phyloP scores from a whole-genome alignment of 2,888 invertebrate genomes.

The Pollenia labialis region DNA sequence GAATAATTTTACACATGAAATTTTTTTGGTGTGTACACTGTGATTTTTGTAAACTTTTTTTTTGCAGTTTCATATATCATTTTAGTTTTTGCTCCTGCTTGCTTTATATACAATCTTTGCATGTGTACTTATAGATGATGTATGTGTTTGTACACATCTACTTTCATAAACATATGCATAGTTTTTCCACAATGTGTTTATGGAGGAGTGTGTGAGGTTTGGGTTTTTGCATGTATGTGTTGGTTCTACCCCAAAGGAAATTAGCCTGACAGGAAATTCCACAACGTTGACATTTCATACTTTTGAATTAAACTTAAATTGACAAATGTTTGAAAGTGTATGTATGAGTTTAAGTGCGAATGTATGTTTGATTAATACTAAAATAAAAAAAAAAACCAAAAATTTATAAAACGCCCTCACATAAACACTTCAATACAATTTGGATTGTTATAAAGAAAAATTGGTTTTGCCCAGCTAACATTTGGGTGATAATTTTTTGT shows the following conservation, averaged over 20 bases:
- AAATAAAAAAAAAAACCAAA: not conserved
- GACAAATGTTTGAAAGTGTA: conserved; percentile 48
- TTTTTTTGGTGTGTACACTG: conserved; percentile 34
- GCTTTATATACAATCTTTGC: conserved; percentile 8
- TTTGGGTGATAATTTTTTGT: too few relatives aligned
- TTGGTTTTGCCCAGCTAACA: not conserved
- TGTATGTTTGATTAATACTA: not conserved
- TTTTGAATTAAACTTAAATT: conserved; percentile 67
- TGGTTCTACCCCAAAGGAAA: conserved; percentile 78
- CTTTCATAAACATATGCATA: conserved; percentile 11
- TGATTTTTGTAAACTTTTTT: conserved; percentile 46
- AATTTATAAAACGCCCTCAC: not conserved
- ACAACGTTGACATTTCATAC: conserved; percentile 75
- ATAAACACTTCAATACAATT: not conserved
- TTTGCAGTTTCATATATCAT: conserved; percentile 4
- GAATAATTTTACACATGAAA: conserved; percentile 73
- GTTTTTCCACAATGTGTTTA: conserved; percentile 40
- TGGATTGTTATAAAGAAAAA: not conserved
- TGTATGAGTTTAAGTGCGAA: conserved; percentile 8
- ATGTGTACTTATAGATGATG: not conserved
- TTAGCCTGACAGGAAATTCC: conserved; percentile 81
- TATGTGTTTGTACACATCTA: not conserved
- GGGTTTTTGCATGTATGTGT: conserved; percentile 5
- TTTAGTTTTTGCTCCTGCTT: conserved; percentile 1
- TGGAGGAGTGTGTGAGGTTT: conserved; percentile 21